Base-by-base conservation (phyloP, 2,113 vertebrate species). In the Anser cygnoides region DNA sequence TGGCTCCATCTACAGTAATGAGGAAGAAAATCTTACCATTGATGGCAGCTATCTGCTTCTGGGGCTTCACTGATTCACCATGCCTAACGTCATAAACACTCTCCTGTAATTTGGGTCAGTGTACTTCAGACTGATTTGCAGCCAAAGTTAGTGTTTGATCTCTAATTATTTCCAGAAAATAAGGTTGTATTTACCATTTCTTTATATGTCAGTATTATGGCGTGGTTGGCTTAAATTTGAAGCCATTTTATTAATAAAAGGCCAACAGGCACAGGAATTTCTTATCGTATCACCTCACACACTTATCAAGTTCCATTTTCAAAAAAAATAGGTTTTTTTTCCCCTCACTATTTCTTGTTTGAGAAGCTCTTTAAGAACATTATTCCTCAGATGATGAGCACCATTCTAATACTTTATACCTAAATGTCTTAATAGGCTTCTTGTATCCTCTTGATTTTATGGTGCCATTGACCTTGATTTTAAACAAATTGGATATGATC, bases 1-100 rank as follows among this genome's bases (percentile, higher is more conserved):
- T 85, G 96, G 98, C 98, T 97, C 98, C 98, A 98, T 92, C 98
- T 98, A 97, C 97, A 98, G 98, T 81, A 93, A 1, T 8, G 68
- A 93, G 82, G 63, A 90, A 73, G 85, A 75, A 92, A 90, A 78
- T 35, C 21, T 50, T 72, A 25, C 4, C 13, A 29, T 7, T 37
- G 37, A 15, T 71, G 33, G 55, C 31, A 14, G 33, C 35, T 46
- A 0, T 43, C 28, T 20, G 72, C 35, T 62, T 49, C 70, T 92
- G 11, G 44, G 44, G 23, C 65, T 39, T 55, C 68, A 7, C 46
- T 7, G 73, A 25, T 83, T 81, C 71, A 5, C 14, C 72, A 58
- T 65, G 84, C 72, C 93, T 79, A 93, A 62, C 19, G 46, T 17
- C 33, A 78, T 49, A 54, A 75, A 72, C 33, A 67, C 57, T 67